Base-by-base conservation (phyloP, 2,888 invertebrate species). In the Pharmacophagus antenor region DNA sequence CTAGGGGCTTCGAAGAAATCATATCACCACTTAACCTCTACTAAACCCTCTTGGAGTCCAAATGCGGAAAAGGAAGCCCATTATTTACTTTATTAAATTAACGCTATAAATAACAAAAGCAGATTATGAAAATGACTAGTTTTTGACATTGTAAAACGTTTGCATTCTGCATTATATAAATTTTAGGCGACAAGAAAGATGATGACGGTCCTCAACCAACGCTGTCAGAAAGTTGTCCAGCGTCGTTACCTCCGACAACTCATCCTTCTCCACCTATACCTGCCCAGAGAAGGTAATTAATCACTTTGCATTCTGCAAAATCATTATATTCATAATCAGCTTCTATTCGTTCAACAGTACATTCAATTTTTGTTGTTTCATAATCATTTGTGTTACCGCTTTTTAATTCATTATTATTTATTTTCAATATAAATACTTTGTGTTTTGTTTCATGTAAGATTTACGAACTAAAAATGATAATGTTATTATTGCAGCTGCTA, bases 401-500 rank as follows among this genome's bases (percentile, higher is more conserved):
- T 58, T 41, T 60, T 50, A 27, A 42, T 65, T 61, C 57, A 56
- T 64, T 12, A 56, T 64, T 12, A 57, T 49, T 54, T 64, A 56
- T 56, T 59, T 53, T 44, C 5, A n/a, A 4, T 37, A 62, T 59
- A 48, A 49, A 49, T 62, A 17, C 51, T 49, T 42, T 51, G 48
- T 59, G 47, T 56, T 55, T 56, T n/a, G 54, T 20, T 54, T 42
- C 31, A 42, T n/a, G 58, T 41, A 56, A 62, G 54, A 51, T 76
- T 74, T 80, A 76, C 72, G 75, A 72, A 85, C 78, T 86, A 84
- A 86, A 85, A 63, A 50, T 66, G 27, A 67, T 65, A 72, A 75
- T 79, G 71, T 88, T 88, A 71, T 82, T 70, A 74, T 90, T 90
- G 74, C 90, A 90, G 90, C 89, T 90, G 90, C 89, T 90, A 89